A percentile compares a stretch with the other conserved stretches of the same genome.
Evolutionary conservation across 2,888 invertebrate species (phyloP).

Genomic region (Andrena dorsata): DNA sequence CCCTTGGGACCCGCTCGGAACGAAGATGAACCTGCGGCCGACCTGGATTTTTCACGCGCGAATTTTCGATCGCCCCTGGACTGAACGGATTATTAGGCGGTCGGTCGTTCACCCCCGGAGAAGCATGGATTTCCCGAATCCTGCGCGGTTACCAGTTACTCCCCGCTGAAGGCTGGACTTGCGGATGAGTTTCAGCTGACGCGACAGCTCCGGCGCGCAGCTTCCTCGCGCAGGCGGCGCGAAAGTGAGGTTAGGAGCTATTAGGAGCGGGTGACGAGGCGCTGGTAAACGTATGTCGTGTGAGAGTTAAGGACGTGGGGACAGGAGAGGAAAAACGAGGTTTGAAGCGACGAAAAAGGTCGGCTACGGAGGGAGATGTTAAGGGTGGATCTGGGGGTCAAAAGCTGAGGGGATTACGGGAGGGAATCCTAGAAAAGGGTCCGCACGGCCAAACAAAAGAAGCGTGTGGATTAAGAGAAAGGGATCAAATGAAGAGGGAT

Average conservation of each 20-base stretch:
- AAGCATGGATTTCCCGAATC: no score
- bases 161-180: no score
- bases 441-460: constrained; percentile 26
- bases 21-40: constrained; percentile 36
- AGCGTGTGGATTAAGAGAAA: constrained; percentile 38
- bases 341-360: no score
- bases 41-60: constrained; percentile 19
- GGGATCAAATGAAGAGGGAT: constrained; percentile 36
- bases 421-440: constrained; percentile 40
- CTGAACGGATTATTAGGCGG: background rate
- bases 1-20: constrained; percentile 37
- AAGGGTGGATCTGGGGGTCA: constrained; percentile 17
- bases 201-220: no score
- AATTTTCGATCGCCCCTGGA: background rate
- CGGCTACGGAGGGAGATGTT: background rate
- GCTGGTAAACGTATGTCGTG: no score
- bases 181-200: no score
- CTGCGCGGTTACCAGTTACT: no score
- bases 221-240: no score
- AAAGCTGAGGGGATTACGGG: constrained; percentile 43
- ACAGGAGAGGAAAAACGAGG: background rate
- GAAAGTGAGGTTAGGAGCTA: no score
- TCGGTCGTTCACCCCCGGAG: background rate
- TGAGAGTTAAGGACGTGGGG: no score
- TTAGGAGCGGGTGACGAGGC: no score